Evolutionary conservation across 2,113 vertebrate genomes (phyloP), one percentile per base, ranked within the genome.

Genomic region (Xiphophorus hellerii): DNA sequence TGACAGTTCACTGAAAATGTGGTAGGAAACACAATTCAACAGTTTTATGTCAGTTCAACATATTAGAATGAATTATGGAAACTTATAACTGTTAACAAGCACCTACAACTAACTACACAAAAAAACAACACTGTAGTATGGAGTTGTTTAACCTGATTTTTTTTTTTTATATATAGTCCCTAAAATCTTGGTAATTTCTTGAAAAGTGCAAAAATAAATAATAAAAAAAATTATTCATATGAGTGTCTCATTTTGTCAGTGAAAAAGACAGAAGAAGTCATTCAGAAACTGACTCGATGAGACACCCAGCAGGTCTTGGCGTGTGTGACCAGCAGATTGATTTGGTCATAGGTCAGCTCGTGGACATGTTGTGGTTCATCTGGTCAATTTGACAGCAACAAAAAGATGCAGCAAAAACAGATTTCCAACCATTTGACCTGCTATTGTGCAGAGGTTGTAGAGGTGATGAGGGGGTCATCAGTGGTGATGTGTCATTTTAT

Each of bases 381-480:
- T 69, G 2, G 73, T 85, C 62, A 37, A n/a, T 82, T 81, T 82
- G 60, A 78, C 73, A 66, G 22, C 68, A 74, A 87, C 86, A 90
- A 73, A 84, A 84, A 74, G 66, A 77, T 25, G 17, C 33, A 48
- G 44, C 37, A 66, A 62, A 62, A 44, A 35, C 79, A 69, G 61
- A 84, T 82, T 89, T 91, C 86, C 81, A 77, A 31, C 78, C 74
- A 20, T 25, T 77, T 87, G 86, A 90, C 91, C 90, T 78, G 51
- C 68, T 78, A 75, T 92, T 92, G 90, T 92, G 73, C 3, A 1
- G 54, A 42, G 84, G 85, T 73, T 58, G 44, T 22, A 37, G 78
- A 48, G 69, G 81, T 80, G 86, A 74, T 10, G 28, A 68, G 48
- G 78, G 88, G 51, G 51, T n/a, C 51, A 58, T 78, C 83, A 72